Percentiles rank a stretch among this genome's conserved stretches.
Evolutionary conservation across 2,113 vertebrate genomes (phyloP).

Genomic region (Cyrtonyx montezumae): DNA sequence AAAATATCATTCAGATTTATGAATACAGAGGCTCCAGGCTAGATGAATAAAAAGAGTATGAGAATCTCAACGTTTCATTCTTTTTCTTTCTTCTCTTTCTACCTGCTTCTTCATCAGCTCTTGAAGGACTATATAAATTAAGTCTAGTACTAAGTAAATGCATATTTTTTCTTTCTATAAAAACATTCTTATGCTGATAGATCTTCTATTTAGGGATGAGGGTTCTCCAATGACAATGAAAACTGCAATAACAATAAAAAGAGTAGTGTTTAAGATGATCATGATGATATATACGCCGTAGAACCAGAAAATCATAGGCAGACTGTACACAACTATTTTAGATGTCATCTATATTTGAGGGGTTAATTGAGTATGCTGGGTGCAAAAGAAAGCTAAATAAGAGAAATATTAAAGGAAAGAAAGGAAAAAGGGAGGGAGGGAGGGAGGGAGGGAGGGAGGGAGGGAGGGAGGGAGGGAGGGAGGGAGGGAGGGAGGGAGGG

Average conservation of each 20-base stretch:
- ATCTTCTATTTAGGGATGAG: neutral
- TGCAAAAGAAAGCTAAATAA: neutral
- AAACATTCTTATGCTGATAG: neutral
- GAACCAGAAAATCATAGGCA: neutral
- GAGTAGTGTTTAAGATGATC: neutral
- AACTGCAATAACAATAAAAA: neutral
- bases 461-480: no score
- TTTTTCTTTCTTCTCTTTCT: fast-evolving
- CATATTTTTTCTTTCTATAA: neutral
- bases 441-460: no score
- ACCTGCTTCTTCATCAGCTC: neutral
- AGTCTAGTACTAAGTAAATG: neutral
- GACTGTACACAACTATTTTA: neutral
- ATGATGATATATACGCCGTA: neutral
- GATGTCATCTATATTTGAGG: neutral
- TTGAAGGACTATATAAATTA: neutral
- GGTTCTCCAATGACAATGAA: neutral
- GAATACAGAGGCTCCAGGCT: fast-evolving
- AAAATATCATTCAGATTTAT: neutral
- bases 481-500: no score
- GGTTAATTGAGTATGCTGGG: neutral
- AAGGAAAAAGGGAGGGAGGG: no score
- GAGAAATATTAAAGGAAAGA: neutral
- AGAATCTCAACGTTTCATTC: neutral
- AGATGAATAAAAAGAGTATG: neutral